A percentile compares a stretch with the other conserved stretches of the same genome.
phyloP scores from a whole-genome alignment of 2,797 vertebrate genomes.

The Atherinosoma microstoma region DNA sequence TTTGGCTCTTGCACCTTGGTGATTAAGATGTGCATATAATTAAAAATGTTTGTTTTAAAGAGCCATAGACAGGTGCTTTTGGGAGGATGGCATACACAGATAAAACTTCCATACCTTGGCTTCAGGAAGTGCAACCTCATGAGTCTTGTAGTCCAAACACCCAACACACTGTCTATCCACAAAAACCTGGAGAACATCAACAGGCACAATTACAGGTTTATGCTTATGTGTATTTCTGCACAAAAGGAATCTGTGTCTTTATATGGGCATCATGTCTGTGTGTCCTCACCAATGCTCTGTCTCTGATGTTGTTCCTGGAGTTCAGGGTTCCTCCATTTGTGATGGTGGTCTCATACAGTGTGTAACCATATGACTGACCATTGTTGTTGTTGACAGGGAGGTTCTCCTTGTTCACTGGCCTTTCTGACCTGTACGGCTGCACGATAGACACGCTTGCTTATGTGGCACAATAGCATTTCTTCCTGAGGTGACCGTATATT shows the following conservation, averaged over 20 bases:
- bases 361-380: constrained; percentile 91
- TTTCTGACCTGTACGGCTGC: constrained; percentile 85
- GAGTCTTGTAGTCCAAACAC: constrained; percentile 86
- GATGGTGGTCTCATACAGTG: constrained; percentile 90
- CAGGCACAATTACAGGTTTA: constrained; percentile 4
- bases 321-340: constrained; percentile 85
- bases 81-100: background rate
- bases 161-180: constrained; percentile 86
- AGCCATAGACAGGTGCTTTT: background rate
- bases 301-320: constrained; percentile 85
- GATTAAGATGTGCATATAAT: too few species aligned
- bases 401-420: constrained; percentile 92
- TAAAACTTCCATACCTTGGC: constrained; percentile 79
- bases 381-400: constrained; percentile 86
- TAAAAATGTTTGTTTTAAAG: background rate
- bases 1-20: too few species aligned
- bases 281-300: constrained; percentile 88
- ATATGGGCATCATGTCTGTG: background rate
- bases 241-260: background rate
- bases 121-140: constrained; percentile 83
- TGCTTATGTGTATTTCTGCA: background rate
- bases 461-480: background rate
- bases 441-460: background rate
- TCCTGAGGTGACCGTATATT: constrained; percentile 1
- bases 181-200: constrained; percentile 86